A percentile compares a stretch with the other conserved stretches of the same genome.
phyloP scores from a whole-genome alignment of 2,888 invertebrate genomes.

The Stomorhina lunata region DNA sequence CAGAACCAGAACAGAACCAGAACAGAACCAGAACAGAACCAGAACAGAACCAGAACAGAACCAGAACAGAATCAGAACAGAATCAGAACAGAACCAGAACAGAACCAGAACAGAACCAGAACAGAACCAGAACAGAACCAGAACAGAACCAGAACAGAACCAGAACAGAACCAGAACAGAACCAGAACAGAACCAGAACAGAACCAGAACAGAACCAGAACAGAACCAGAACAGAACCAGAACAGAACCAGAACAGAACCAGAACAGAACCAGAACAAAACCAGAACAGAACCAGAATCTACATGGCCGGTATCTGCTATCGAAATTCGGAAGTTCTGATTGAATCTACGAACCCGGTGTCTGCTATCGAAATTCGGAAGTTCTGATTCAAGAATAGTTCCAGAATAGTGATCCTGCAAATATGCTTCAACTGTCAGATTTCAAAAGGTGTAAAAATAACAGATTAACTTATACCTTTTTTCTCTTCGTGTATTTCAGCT shows the following conservation, averaged over 20 bases:
- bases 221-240: background rate
- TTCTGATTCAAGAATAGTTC: no score
- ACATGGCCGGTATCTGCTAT: no score
- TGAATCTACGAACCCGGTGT: no score
- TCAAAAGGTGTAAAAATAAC: no score
- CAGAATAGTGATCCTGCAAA: no score
- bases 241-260: background rate
- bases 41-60: background rate
- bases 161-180: background rate
- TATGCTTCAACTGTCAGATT: background rate
- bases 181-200: background rate
- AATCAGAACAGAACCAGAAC: background rate
- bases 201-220: background rate
- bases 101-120: background rate
- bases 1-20: background rate
- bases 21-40: background rate
- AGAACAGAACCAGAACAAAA: background rate
- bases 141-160: background rate
- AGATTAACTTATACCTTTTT: background rate
- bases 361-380: no score
- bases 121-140: background rate
- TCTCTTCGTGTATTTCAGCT: conserved; percentile 10
- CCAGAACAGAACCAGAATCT: background rate
- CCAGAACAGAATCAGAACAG: background rate
- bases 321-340: no score